Evolutionary conservation across 2,888 invertebrate species (phyloP).

Genomic region (Melinopterus prodromus): DNA sequence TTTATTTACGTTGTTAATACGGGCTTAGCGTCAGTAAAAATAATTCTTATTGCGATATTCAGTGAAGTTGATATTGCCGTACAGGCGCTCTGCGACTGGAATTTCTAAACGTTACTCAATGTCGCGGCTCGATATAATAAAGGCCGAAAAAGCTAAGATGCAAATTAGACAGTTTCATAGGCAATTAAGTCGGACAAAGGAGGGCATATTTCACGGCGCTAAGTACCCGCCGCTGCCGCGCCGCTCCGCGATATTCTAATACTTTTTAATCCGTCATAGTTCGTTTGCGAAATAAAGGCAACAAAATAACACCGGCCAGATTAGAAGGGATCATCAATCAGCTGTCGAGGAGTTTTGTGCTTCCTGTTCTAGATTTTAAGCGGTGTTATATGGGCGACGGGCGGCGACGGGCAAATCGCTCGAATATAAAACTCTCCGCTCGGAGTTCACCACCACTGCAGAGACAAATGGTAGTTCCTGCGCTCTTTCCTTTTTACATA

Average conservation of each 20-base stretch:
- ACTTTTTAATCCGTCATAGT: not conserved
- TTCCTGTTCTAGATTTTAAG: not conserved
- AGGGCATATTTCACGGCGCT: not conserved
- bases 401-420: not conserved
- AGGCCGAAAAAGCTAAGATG: conserved; percentile 4
- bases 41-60: no score
- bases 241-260: not conserved
- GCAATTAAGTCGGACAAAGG: not conserved
- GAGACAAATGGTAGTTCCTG: not conserved
- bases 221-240: not conserved
- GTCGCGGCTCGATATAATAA: not conserved
- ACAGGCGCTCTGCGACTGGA: no score
- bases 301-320: not conserved
- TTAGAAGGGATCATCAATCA: conserved; percentile 4
- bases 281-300: conserved; percentile 4
- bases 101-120: not conserved
- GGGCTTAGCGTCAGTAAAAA: no score
- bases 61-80: no score
- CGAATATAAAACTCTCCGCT: not conserved
- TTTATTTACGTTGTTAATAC: no score
- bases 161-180: conserved; percentile 4
- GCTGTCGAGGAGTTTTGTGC: not conserved
- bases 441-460: not conserved
- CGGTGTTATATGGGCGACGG: not conserved
- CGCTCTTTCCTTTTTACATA: not conserved